These are phyloP conservation scores for Scartelaos histophorus DNA, from an alignment of 2,113 vertebrate genomes.

Conservation along the genomic window DNA sequence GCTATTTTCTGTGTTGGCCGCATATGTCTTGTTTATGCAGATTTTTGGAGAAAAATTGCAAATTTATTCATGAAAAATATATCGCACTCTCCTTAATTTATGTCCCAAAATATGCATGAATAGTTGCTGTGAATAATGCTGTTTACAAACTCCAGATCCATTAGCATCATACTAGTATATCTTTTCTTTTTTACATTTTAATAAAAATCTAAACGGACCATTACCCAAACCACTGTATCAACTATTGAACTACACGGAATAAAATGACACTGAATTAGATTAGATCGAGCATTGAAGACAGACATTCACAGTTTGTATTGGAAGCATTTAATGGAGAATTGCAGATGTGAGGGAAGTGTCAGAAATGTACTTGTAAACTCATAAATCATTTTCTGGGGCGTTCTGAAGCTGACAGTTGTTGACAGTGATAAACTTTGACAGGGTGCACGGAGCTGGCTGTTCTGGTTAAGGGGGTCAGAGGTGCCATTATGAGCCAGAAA, in stretches of 20 bases:
- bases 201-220: background rate
- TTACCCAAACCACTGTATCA: background rate
- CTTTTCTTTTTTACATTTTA: background rate
- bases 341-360: background rate
- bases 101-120: background rate
- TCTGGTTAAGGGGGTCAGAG: background rate
- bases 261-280: background rate
- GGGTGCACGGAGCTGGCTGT: background rate
- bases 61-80: background rate
- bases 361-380: background rate
- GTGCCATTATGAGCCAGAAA: background rate
- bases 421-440: conserved; percentile 9
- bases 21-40: background rate
- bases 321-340: background rate
- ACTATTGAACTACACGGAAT: background rate
- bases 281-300: background rate
- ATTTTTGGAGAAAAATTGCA: background rate
- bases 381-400: background rate
- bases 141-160: background rate
- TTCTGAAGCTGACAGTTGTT: conserved; percentile 6
- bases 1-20: background rate
- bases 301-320: background rate
- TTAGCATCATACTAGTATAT: background rate
- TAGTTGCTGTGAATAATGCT: background rate
- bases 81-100: background rate